Percentiles rank a stretch among this genome's conserved stretches.
These are phyloP conservation scores for Naja naja DNA, from an alignment of 2,113 vertebrate genomes.

Conservation along the genomic window DNA sequence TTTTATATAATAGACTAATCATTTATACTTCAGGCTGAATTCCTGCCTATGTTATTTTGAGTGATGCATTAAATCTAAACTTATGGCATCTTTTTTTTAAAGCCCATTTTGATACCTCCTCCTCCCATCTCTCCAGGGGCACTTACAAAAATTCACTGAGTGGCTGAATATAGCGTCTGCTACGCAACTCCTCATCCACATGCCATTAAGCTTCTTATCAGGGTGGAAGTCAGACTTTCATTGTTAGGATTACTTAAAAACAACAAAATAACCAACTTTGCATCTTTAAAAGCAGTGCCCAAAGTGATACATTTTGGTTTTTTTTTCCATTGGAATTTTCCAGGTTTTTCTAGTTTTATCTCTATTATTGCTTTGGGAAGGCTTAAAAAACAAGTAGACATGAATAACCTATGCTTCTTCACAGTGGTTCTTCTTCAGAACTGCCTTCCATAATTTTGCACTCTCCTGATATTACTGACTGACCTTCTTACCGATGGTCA, in stretches of 20 bases:
- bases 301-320: not conserved
- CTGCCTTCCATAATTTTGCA: not conserved
- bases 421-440: not conserved
- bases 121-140: not conserved
- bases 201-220: not conserved
- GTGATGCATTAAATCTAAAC: not conserved
- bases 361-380: not conserved
- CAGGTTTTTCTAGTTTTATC: not conserved
- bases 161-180: not conserved
- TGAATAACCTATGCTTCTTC: not conserved
- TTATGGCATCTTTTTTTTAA: not conserved
- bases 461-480: not conserved
- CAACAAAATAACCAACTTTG: not conserved
- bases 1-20: not conserved
- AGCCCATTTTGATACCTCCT: not conserved
- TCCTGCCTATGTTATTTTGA: not conserved
- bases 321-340: not conserved
- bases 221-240: not conserved
- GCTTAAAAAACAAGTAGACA: not conserved
- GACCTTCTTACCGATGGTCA: not conserved
- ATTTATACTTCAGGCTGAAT: not conserved
- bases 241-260: not conserved
- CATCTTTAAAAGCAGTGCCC: not conserved
- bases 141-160: not conserved
- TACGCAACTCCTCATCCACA: too few species aligned